These are phyloP conservation scores for Drosophila simulans DNA, from an alignment of 1,140 invertebrate genomes.

Conservation along the genomic window DNA sequence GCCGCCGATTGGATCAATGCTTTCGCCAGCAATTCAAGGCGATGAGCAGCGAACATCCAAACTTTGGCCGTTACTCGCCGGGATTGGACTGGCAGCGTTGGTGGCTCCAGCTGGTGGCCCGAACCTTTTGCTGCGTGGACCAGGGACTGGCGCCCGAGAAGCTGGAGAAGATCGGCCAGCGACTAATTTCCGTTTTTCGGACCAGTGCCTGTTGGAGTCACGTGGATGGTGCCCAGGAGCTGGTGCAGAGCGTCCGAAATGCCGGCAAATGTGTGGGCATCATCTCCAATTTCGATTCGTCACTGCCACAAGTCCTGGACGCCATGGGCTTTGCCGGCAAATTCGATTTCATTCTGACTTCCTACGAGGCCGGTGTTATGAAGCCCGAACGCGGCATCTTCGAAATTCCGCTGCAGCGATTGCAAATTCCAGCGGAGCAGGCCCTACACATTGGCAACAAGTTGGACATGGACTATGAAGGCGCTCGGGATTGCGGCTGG, in stretches of 20 bases:
- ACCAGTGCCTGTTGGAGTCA: slow-evolving; percentile 63
- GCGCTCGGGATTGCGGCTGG: slow-evolving; percentile 91
- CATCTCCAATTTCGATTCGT: slow-evolving; percentile 82
- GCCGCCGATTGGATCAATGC: slow-evolving; percentile 85
- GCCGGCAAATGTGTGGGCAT: slow-evolving; percentile 69
- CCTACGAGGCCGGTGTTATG: slow-evolving; percentile 72
- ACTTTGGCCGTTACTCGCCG: slow-evolving; percentile 63
- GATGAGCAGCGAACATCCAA: slow-evolving; percentile 60
- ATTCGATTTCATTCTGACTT: slow-evolving; percentile 80
- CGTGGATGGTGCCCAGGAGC: slow-evolving; percentile 53
- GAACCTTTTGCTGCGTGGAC: slow-evolving; percentile 59
- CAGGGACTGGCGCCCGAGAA: slow-evolving; percentile 16
- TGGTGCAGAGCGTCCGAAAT: slow-evolving; percentile 57
- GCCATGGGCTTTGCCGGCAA: slow-evolving; percentile 56
- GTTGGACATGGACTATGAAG: slow-evolving; percentile 90
- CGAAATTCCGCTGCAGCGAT: slow-evolving; percentile 40
- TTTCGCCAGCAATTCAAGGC: slow-evolving; percentile 68
- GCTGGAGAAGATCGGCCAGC: slow-evolving; percentile 49
- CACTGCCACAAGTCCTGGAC: slow-evolving; percentile 49
- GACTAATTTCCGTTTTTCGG: slow-evolving; percentile 55
- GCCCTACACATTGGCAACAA: slow-evolving; percentile 94
- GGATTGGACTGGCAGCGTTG: slow-evolving; percentile 68
- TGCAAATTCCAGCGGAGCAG: slow-evolving; percentile 85
- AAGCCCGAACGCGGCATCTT: slow-evolving; percentile 75
- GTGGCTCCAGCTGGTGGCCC: slow-evolving; percentile 67